Evolutionary conservation across 2,888 invertebrate genomes (phyloP).

Genomic region (Trachelus stipa): DNA sequence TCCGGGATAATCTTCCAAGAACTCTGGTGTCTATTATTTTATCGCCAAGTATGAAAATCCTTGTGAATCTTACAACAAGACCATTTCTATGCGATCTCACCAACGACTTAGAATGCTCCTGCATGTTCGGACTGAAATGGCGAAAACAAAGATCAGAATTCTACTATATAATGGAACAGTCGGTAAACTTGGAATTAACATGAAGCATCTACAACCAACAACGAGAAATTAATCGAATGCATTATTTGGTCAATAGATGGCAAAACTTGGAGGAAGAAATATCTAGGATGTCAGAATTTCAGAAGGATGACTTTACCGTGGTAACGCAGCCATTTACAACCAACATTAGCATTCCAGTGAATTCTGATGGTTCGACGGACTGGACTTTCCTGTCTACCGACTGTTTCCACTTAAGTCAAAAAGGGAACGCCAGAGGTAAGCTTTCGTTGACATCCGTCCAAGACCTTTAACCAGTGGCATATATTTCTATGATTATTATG

Average conservation of each 20-base stretch:
- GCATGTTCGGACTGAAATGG: conserved; percentile 67
- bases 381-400: conserved; percentile 70
- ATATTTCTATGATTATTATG: neutral
- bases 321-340: conserved; percentile 69
- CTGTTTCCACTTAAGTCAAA: conserved; percentile 76
- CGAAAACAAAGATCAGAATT: conserved; percentile 56
- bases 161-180: conserved; percentile 66
- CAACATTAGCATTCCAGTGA: conserved; percentile 65
- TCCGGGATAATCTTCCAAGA: conserved; percentile 72
- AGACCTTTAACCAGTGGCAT: neutral
- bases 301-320: conserved; percentile 71
- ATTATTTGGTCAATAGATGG: conserved; percentile 61
- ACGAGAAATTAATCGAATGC: neutral
- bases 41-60: conserved; percentile 66
- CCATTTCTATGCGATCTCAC: conserved; percentile 65
- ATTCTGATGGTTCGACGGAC: conserved; percentile 66
- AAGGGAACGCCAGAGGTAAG: conserved; percentile 70
- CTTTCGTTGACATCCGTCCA: neutral
- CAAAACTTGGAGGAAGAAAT: conserved; percentile 69
- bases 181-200: neutral
- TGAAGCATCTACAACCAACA: neutral
- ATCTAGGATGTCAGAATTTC: conserved; percentile 66
- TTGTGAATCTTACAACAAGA: conserved; percentile 63
- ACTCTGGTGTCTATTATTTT: conserved; percentile 71
- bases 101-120: conserved; percentile 70